Evolutionary conservation across 2,888 invertebrate genomes (phyloP), one percentile per base, ranked within the genome.

Genomic region (Glomeris marginata): DNA sequence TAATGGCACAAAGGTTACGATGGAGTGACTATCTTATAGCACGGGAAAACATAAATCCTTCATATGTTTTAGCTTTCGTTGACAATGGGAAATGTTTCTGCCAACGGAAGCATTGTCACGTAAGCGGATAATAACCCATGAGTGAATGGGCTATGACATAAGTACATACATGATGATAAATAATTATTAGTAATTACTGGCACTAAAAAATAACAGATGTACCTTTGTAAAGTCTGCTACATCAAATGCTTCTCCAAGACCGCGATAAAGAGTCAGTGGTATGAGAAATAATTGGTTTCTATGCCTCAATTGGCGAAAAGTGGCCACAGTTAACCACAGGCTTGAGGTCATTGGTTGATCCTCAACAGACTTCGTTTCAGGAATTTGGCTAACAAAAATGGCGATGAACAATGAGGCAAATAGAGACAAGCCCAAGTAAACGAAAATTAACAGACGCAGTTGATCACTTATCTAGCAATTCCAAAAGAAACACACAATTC

Each of bases 241-340:
- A 58, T 92, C 85, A 69, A 94, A 95, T 0, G 92, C 95, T 66
- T 95, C 94, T 65, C 95, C 94, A 78, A 97, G 84, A 51, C 95
- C 95, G 60, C 92, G 91, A 80, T 90, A 97, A 46, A 97, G 72
- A 0, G 95, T 97, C 55, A 97, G 80, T 1, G 94, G 94, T 55
- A 95, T 88, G 35, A 97, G 76, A 4, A 95, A 73, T 61, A 92
- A 82, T 63, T 94, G 92, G 64, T 88, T 84, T 0, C 84, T 85
- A 65, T 91, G 84, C 68, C 83, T 84, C 62, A 91, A 72, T 64
- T 95, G 94, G 64, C 81, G 82, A 53, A 85, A 81, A 1, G 95
- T 94, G 15, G 90, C 88, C 8, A 86, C 81, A 6, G 90, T 69
- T 47, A 88, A 72, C 65, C 85, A 83, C 59, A 85, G 78, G 8